Evolutionary conservation across 2,797 vertebrate genomes (phyloP), one percentile per base, ranked within the genome.

Genomic region (Cynodonichthys magdalenae): DNA sequence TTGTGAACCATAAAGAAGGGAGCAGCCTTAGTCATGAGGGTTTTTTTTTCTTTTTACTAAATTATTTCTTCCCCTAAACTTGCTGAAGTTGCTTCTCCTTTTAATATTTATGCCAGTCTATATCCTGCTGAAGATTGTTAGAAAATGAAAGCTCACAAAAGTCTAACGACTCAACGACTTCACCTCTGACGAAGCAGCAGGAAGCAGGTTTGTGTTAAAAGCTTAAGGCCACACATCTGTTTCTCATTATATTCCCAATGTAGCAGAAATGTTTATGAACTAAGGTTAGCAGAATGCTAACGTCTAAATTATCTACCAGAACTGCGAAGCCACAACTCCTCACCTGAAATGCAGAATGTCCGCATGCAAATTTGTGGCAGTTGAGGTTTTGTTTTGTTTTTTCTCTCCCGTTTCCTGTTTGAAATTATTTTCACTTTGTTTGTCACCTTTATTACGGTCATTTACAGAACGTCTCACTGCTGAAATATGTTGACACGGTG

Each of bases 231-330:
- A 19, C 10, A 36, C 69, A 67, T 71, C 65, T 74, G 75, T 74
- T 83, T 74, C 77, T 84, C 69, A 75, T 84, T 82, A 77, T 62
- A 70, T 80, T 81, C n/a, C 47, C 55, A 24, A 12, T 59, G 59
- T 66, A 66, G 69, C 10, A 2, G 54, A 55, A 50, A 31, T 50
- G 74, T 66, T n/a, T 60, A 59, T 63, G 66, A 67, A 77, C 82
- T 78, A 80, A 87, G 68, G 75, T 83, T 74, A 77, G 87, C 82
- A 80, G 70, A 84, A 83, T 73, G 74, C 66, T 77, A 65, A 75
- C 24, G 24, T 24, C 24, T 24, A 24, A 24, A 82, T 69, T 45
- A 29, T 61, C 57, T 64, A 57, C 67, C 62, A 34, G 44, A 60
- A 20, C 29, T 2, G 14, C 29, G 4, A 19, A 5, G 63, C 57